Percentiles rank a stretch among this genome's conserved stretches.
phyloP scores from a whole-genome alignment of 1,140 invertebrate species.

The Diprion similis region DNA sequence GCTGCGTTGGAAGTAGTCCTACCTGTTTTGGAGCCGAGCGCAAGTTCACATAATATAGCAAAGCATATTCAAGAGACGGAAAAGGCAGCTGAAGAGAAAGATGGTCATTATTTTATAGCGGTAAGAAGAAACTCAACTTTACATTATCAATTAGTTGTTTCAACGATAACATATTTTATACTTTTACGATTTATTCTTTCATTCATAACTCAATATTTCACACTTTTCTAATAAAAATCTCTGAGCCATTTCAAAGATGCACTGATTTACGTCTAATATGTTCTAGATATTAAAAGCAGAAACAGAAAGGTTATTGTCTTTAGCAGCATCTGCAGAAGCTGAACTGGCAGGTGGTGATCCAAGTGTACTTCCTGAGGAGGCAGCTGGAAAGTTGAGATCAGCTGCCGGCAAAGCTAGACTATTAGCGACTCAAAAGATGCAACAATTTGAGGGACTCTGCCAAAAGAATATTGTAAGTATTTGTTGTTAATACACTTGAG shows the following conservation, averaged over 20 bases:
- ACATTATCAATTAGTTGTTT: background rate
- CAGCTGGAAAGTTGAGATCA: slow-evolving; percentile 81
- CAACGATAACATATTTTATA: too few species aligned
- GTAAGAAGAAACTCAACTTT: slow-evolving; percentile 40
- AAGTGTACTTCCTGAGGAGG: slow-evolving; percentile 72
- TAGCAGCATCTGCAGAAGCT: slow-evolving; percentile 73
- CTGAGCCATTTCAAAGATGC: slow-evolving; percentile 16
- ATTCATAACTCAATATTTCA: slow-evolving; percentile 19
- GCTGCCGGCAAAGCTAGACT: slow-evolving; percentile 91
- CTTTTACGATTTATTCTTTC: background rate
- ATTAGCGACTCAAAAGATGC: slow-evolving; percentile 90
- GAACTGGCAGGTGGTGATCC: slow-evolving; percentile 61
- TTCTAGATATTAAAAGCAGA: slow-evolving; percentile 75
- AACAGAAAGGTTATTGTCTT: slow-evolving; percentile 70
- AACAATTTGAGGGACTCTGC: slow-evolving; percentile 90
- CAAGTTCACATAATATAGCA: slow-evolving; percentile 41
- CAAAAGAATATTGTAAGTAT: slow-evolving; percentile 79
- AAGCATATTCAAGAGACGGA: slow-evolving; percentile 40
- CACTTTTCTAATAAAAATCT: slow-evolving; percentile 8
- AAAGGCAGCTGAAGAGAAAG: slow-evolving; percentile 55
- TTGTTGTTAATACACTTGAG: background rate
- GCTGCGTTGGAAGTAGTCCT: slow-evolving; percentile 61
- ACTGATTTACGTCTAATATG: slow-evolving; percentile 12
- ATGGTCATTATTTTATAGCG: slow-evolving; percentile 78
- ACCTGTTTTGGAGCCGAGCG: slow-evolving; percentile 51